Base-by-base conservation (phyloP, 2,797 vertebrate genomes). In the Hypotaenidia okinawae region DNA sequence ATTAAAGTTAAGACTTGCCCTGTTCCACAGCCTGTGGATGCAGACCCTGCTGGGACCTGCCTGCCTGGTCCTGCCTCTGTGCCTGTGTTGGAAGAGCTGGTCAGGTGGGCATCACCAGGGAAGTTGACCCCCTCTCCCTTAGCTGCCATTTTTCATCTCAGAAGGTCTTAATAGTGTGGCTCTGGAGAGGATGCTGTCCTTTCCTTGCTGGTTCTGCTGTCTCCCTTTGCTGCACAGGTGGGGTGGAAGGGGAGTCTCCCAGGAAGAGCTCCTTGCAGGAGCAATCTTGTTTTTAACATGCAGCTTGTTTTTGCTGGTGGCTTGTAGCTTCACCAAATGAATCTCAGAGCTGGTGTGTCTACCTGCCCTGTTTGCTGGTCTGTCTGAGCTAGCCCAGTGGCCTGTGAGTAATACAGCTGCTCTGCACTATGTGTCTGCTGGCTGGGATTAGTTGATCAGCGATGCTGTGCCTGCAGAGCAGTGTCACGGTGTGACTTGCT, bases 11-110 rank as follows among this genome's bases (percentile, higher is more conserved):
- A 63, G 14, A 3, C 24, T 35, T n/a, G 9, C 30, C 16, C 30
- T 11, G 7, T n/a, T 41, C 58, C 0, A 0, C 0, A 15, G 21
- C 19, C n/a, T 70, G 16, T 13, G 52, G 32, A 7, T 32, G 37
- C 30, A 18, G 58, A 16, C 23, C 23, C 57, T 17, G 28, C 59
- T 37, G 68, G 66, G 32, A 47, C 43, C n/a, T 0, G 1, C 66
- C 57, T 16, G 23, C 10, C 73, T n/a, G 17, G 3, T 17, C 47
- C 47, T 62, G 68, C 41, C 23, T 15, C 33, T 22, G 4, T 0
- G 0, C 17, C 35, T 28, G 27, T 9, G 12, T 6, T 51, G 57
- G 70, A 33, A 23, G 13, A 30, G 70, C 54, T 62, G 77, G 21
- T 16, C 1, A 11, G 51, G 69, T 11, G 27, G 39, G 13, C 13